Percentiles rank a stretch among this genome's conserved stretches.
These are phyloP conservation scores for Ruditapes philippinarum DNA, from an alignment of 1,140 invertebrate genomes.

Conservation along the genomic window DNA sequence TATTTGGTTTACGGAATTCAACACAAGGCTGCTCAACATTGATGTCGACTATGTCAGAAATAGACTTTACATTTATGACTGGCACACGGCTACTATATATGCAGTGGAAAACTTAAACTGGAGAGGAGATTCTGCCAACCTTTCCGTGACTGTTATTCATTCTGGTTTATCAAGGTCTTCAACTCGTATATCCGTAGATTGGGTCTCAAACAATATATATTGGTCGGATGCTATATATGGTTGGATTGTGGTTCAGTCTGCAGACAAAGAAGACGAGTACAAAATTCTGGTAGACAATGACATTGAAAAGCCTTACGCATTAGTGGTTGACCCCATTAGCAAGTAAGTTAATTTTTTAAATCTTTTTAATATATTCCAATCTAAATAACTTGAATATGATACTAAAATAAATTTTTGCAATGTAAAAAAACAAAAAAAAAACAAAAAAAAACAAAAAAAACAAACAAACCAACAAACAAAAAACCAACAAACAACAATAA, in stretches of 20 bases:
- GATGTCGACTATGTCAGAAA: neutral
- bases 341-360: slow-evolving; percentile 9
- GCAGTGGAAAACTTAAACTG: neutral
- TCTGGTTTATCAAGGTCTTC: neutral
- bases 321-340: slow-evolving; percentile 21
- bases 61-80: neutral
- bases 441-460: too few relatives aligned
- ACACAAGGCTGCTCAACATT: neutral
- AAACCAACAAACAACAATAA: too few relatives aligned
- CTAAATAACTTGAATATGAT: too few relatives aligned
- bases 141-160: neutral
- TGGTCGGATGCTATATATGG: slow-evolving; percentile 43
- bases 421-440: too few relatives aligned
- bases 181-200: neutral
- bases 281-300: neutral
- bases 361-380: too few relatives aligned
- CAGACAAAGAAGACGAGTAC: neutral
- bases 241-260: slow-evolving; percentile 38
- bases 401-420: too few relatives aligned
- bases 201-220: slow-evolving; percentile 38
- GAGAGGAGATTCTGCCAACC: neutral
- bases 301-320: neutral
- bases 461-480: too few relatives aligned
- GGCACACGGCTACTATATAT: neutral
- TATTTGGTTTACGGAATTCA: neutral